These are phyloP conservation scores for Hydrozoanthus tunicans DNA, from an alignment of 64 coral and sea anemone genomes.

Conservation along the genomic window DNA sequence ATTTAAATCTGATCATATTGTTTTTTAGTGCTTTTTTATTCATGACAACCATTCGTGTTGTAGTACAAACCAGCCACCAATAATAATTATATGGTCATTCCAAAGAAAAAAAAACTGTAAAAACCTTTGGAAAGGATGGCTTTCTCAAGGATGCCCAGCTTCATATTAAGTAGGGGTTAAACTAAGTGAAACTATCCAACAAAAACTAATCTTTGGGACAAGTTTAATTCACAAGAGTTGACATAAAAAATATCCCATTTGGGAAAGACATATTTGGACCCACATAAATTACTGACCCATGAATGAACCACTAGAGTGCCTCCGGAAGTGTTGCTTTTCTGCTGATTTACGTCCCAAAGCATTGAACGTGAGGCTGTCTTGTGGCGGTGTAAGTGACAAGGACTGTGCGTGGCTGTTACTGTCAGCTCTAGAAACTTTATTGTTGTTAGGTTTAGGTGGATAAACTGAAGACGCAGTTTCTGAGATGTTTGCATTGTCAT, in stretches of 20 bases:
- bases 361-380: slow-evolving; percentile 83
- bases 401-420: slow-evolving; percentile 63
- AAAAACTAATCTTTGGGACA: background rate
- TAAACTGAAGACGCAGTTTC: slow-evolving; percentile 34
- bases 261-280: background rate
- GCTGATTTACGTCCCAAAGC: slow-evolving; percentile 84
- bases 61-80: no score
- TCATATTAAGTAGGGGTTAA: no score
- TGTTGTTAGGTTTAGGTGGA: slow-evolving; percentile 78
- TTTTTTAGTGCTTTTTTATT: no score
- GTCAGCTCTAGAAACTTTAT: slow-evolving; percentile 47
- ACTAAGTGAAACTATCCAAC: no score
- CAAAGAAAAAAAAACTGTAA: background rate
- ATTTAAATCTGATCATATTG: no score
- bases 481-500: slow-evolving; percentile 72
- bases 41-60: no score
- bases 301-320: slow-evolving; percentile 95
- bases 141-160: background rate
- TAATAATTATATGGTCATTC: background rate
- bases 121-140: background rate
- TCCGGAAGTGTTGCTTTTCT: slow-evolving; percentile 96
- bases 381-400: slow-evolving; percentile 69
- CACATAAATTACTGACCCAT: slow-evolving; percentile 81
- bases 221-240: background rate
- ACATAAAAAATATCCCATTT: background rate